Base-by-base conservation (phyloP, 1,140 invertebrate genomes). In the Drosophila kanapiae region DNA sequence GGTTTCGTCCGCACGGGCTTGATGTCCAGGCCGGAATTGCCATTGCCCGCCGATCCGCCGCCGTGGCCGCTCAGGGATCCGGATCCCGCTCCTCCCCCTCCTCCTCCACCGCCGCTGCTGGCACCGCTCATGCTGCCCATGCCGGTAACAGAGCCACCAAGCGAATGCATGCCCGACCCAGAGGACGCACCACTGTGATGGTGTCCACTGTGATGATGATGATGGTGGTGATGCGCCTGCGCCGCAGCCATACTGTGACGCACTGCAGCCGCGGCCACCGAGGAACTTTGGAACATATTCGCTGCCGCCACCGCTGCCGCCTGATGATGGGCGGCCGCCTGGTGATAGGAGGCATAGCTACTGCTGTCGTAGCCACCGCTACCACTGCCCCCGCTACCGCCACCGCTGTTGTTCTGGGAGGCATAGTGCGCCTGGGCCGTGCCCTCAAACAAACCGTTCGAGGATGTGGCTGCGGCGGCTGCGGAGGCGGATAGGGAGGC, bases 1-100 rank as follows among this genome's bases (percentile, higher is more conserved):
- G 92, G 92, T 76, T 93, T 93, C 56, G 92, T 93, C 57, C 92
- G 76, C 80, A 91, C 91, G 42, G 92, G 92, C 65, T 93, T 93
- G 35, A 91, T 78, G 68, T 92, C 90, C 42, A 78, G 68, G 6
- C 70, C 68, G 23, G 59, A 31, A 18, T 35, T 62, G 47, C 60
- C 59, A n/a, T 48, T 58, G 18, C 74, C 65, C 23, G 62, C 43
- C 14, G 23, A 56, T 56, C 53, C 60, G 40, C 59, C 67, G 7
- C 79, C 78, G 16, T 75, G 67, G 3, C 78, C 62, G 54, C 61
- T 63, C 49, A 78, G 63, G 29, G 70, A 72, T 42, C 49, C 63
- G 13, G 75, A 56, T 38, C 53, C 53, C 53, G 53, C 67, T 37
- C 48, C 61, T 13, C 72, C 62, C 13, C 62, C 67, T 10, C 45